Base-by-base conservation (phyloP, 2,888 invertebrate species). In the Nomada ruficornis region DNA sequence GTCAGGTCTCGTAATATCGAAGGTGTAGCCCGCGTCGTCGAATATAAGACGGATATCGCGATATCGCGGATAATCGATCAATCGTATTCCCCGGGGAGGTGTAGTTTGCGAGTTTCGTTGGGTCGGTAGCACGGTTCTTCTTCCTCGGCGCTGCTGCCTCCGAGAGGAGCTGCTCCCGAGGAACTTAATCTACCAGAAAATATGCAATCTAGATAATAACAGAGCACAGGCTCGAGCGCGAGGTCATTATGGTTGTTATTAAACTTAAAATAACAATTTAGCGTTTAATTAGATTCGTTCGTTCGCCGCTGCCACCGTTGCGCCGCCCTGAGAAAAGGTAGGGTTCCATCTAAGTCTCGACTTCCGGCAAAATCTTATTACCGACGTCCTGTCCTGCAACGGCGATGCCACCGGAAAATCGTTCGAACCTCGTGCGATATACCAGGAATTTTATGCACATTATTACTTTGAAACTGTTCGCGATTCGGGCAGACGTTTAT, bases 141-240 rank as follows among this genome's bases (percentile, higher is more conserved):
- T 84, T 74, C 68, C 59, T 7, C 47, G 23, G 20, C 36, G 36
- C 9, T n/a, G 26, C 7, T 26, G 23, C n/a, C 55, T 44, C 23
- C 68, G 54, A 65, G 50, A 29, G 15, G n/a, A 65, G 50, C 10
- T 5, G 47, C 77, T 26, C 83, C 71, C 73, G 67, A 83, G 90
- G 88, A 89, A 90, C 91, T 92, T 92, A 93, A 93, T 93, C 90
- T 91, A 92, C 90, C 93, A 91, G 93, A 93, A 93, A 93, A 93
- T 93, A 92, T 92, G 93, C 93, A 93, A 93, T 93, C 91, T 92
- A 89, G 92, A 91, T 93, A 93, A 93, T 93, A 91, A 93, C 93
- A 91, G 92, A 91, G 92, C 86, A 44, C 86, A 82, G 84, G 82
- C 83, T 85, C 83, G 87, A 88, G 89, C 90, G 90, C 89, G 90